Percentiles rank a stretch among this genome's conserved stretches.
These are phyloP conservation scores for Abrostola triplasia DNA, from an alignment of 2,888 invertebrate species.

Conservation along the genomic window DNA sequence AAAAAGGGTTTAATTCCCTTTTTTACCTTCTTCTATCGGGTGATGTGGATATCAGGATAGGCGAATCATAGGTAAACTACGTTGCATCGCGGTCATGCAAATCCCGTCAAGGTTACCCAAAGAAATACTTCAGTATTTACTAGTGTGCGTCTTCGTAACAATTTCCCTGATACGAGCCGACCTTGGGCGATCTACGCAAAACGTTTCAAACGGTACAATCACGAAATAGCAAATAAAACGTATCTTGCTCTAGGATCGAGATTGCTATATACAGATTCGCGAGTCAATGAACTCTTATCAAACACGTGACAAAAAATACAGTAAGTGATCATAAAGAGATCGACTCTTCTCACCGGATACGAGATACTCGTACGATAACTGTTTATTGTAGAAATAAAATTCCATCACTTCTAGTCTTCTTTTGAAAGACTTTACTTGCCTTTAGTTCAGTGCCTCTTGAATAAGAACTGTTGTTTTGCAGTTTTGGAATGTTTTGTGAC, in stretches of 20 bases:
- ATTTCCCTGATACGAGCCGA: slow-evolving; percentile 17
- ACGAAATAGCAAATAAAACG: slow-evolving; percentile 35
- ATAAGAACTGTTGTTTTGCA: not conserved
- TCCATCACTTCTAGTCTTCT: slow-evolving; percentile 32
- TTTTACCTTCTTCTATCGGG: too few species aligned
- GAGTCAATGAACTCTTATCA: slow-evolving; percentile 61
- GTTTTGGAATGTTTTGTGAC: too few species aligned
- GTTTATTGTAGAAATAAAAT: slow-evolving; percentile 56
- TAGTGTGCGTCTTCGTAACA: slow-evolving; percentile 1
- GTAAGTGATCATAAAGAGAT: slow-evolving; percentile 44
- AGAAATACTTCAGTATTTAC: too few species aligned
- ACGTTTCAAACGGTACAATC: slow-evolving; percentile 36
- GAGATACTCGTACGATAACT: slow-evolving; percentile 53
- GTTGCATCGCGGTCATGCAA: too few species aligned
- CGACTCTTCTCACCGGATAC: slow-evolving; percentile 56
- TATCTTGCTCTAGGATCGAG: slow-evolving; percentile 45
- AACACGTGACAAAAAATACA: not conserved
- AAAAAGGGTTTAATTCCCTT: too few species aligned
- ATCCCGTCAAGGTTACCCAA: too few species aligned
- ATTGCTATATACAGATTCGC: slow-evolving; percentile 56
- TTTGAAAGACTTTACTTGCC: slow-evolving; percentile 23
- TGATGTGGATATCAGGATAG: too few species aligned
- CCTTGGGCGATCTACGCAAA: slow-evolving; percentile 41
- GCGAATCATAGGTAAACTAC: too few species aligned
- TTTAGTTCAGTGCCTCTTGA: slow-evolving; percentile 34